Percentiles rank a stretch among this genome's conserved stretches.
Conservation (phyloP, 1,140 invertebrate species). For the Saxidomus purpurata region DNA sequence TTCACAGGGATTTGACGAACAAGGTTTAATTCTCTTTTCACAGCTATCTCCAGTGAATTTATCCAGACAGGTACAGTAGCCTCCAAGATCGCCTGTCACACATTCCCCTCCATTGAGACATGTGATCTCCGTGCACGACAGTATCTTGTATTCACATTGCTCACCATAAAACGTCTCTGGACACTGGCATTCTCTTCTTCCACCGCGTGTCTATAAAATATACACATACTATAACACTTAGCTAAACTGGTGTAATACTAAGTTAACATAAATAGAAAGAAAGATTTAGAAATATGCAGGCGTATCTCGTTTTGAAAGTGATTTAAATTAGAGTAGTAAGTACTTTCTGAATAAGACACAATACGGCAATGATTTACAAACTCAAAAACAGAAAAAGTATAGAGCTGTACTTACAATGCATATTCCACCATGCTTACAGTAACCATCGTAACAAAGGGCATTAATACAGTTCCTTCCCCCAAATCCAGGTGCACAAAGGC, state of each 20-base stretch:
- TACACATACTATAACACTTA: conserved; percentile 88
- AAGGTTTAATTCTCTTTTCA: conserved; percentile 74
- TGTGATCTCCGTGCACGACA: conserved; percentile 92
- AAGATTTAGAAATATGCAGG: not conserved
- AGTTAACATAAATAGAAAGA: not conserved
- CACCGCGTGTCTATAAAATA: conserved; percentile 47
- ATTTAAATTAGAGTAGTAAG: not conserved
- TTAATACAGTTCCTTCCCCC: conserved; percentile 98
- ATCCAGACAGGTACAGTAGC: conserved; percentile 91
- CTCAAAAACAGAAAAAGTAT: not conserved
- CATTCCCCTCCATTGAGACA: conserved; percentile 94
- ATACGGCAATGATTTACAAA: too few relatives aligned
- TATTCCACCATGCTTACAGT: conserved; percentile 94
- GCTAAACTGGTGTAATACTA: not conserved
- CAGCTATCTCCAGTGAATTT: conserved; percentile 86
- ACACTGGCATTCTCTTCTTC: conserved; percentile 73
- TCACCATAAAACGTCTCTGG: conserved; percentile 72
- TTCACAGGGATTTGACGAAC: conserved; percentile 74
- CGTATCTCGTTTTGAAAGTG: not conserved
- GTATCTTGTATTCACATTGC: conserved; percentile 87
- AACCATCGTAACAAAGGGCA: conserved; percentile 95
- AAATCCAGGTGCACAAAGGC: conserved; percentile 95
- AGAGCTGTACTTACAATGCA: conserved; percentile 91
- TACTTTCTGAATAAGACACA: not conserved
- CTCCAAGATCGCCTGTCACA: conserved; percentile 86